Conservation (phyloP, 2,113 vertebrate species). For the Trinectes maculatus region DNA sequence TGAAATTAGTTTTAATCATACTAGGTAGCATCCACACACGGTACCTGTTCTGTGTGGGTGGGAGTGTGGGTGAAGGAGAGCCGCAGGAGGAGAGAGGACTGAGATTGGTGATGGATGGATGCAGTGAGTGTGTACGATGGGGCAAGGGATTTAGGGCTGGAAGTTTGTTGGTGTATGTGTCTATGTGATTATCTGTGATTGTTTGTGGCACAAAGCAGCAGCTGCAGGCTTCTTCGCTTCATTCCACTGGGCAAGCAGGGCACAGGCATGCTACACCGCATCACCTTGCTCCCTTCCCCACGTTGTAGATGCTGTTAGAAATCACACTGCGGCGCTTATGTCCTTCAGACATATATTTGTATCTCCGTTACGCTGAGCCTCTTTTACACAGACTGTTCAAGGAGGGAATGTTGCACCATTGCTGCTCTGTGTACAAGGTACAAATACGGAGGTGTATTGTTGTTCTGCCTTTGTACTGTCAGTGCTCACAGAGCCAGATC, state of each 20-base stretch:
- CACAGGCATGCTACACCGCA: constrained; percentile 23
- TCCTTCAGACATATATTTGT: not conserved
- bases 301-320: constrained; percentile 19
- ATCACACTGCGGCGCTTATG: constrained; percentile 7
- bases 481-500: not conserved
- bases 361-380: not conserved
- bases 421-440: not conserved
- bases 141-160: constrained; percentile 60
- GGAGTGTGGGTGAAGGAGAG: constrained; percentile 27
- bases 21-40: constrained; percentile 34
- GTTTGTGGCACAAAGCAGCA: constrained; percentile 62
- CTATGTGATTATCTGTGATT: constrained; percentile 65
- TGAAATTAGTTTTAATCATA: constrained; percentile 60
- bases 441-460: not conserved
- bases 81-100: constrained; percentile 11
- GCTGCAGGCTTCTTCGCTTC: constrained; percentile 59
- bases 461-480: not conserved
- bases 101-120: constrained; percentile 73
- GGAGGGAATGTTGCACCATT: not conserved
- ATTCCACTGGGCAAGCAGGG: constrained; percentile 57
- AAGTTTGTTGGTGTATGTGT: constrained; percentile 59
- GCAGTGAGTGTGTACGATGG: constrained; percentile 60
- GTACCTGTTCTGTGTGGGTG: constrained; percentile 27
- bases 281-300: constrained; percentile 18
- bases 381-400: not conserved